Evolutionary conservation across 2,888 invertebrate genomes (phyloP).

Genomic region (Calephelis perditalis): DNA sequence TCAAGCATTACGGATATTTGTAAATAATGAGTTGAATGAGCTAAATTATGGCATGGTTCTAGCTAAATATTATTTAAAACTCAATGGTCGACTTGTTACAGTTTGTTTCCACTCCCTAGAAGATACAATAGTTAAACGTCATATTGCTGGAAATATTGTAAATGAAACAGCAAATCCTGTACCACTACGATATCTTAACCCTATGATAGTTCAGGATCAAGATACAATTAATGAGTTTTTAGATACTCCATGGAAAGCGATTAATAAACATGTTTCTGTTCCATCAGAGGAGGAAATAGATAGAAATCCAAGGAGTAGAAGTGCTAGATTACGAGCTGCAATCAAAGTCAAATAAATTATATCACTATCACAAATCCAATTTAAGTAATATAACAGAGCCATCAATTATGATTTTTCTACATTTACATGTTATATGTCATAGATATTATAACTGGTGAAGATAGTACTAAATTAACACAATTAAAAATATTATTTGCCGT

Average conservation of each 20-base stretch:
- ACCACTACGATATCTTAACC: constrained; percentile 84
- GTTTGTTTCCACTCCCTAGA: constrained; percentile 96
- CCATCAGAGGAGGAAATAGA: constrained; percentile 86
- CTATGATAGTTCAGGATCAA: constrained; percentile 77
- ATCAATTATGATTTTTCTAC: too few relatives aligned
- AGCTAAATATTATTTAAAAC: constrained; percentile 86
- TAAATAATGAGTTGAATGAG: constrained; percentile 97
- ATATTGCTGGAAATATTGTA: constrained; percentile 86
- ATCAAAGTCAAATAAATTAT: constrained; percentile 79
- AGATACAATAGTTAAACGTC: constrained; percentile 95
- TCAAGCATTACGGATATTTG: constrained; percentile 95
- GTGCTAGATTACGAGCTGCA: constrained; percentile 92
- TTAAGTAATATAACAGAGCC: too few relatives aligned
- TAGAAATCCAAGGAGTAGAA: constrained; percentile 90
- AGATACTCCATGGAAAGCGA: constrained; percentile 84
- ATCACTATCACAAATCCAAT: neutral
- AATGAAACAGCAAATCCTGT: constrained; percentile 84
- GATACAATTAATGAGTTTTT: constrained; percentile 80
- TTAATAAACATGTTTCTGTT: constrained; percentile 88
- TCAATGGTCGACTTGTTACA: constrained; percentile 87
- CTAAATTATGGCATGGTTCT: constrained; percentile 91
- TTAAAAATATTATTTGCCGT: too few relatives aligned
- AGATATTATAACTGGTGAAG: too few relatives aligned
- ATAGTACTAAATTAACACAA: too few relatives aligned
- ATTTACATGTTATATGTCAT: too few relatives aligned